Evolutionary conservation across 2,113 vertebrate genomes (phyloP).

Genomic region (Indicator indicator): DNA sequence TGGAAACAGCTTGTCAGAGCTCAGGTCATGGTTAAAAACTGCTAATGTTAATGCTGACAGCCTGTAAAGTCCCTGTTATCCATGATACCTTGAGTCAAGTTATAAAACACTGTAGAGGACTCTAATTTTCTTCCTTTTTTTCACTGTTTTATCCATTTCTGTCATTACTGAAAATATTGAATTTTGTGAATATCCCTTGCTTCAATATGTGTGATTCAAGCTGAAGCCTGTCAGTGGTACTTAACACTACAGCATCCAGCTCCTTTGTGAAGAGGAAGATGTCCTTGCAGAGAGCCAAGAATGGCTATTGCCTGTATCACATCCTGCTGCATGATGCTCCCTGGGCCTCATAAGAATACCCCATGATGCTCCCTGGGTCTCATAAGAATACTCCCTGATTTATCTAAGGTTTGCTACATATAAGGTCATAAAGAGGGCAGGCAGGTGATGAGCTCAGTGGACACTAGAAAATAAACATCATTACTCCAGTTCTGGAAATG

Average conservation of each 20-base stretch:
- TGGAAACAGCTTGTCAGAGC: constrained; percentile 72
- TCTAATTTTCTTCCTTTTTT: background rate
- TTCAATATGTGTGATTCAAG: background rate
- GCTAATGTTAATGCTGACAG: constrained; percentile 72
- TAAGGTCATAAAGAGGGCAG: background rate
- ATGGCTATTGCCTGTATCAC: background rate
- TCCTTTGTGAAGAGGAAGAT: background rate
- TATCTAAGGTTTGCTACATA: background rate
- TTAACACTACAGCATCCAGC: background rate
- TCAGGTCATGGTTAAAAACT: constrained; percentile 71
- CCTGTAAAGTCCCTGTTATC: constrained; percentile 65
- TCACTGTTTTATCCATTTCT: background rate
- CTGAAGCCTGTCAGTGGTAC: background rate
- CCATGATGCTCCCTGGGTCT: background rate
- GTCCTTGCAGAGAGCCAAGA: background rate
- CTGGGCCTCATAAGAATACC: background rate
- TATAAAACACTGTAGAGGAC: constrained; percentile 42
- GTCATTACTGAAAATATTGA: constrained; percentile 1
- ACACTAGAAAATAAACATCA: background rate
- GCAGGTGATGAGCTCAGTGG: background rate
- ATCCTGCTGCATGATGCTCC: background rate
- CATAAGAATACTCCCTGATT: background rate
- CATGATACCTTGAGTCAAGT: constrained; percentile 67
- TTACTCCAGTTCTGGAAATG: background rate
- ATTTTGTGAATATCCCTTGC: background rate